phyloP scores from a whole-genome alignment of 2,888 invertebrate species.

The Machimus atricapillus region DNA sequence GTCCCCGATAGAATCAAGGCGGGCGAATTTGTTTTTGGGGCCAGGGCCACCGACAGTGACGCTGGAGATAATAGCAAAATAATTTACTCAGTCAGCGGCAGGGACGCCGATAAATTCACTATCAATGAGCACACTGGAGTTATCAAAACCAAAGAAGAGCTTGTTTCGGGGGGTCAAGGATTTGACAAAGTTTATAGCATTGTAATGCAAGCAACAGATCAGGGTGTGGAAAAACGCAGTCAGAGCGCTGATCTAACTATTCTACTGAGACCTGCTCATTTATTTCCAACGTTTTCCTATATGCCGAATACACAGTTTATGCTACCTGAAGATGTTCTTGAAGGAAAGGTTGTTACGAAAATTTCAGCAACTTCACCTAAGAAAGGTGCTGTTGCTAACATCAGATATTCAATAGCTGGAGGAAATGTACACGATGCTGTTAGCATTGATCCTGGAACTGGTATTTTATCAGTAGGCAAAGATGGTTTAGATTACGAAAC shows the following conservation, averaged over 20 bases:
- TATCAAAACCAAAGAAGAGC: conserved; percentile 77
- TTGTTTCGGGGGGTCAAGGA: conserved; percentile 66
- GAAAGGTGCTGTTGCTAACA: conserved; percentile 71
- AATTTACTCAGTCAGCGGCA: conserved; percentile 77
- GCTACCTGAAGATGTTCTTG: conserved; percentile 79
- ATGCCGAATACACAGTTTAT: conserved; percentile 76
- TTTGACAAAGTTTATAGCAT: conserved; percentile 72
- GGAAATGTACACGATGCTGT: conserved; percentile 91
- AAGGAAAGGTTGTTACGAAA: conserved; percentile 78
- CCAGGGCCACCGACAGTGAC: conserved; percentile 85
- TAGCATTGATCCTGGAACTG: conserved; percentile 77
- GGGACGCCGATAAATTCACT: conserved; percentile 78
- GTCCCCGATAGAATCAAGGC: conserved; percentile 81
- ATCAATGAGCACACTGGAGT: conserved; percentile 86
- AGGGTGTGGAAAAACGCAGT: conserved; percentile 73
- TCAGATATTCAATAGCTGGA: conserved; percentile 88
- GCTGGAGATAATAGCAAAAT: conserved; percentile 82
- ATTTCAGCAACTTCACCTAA: conserved; percentile 83
- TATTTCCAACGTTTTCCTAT: conserved; percentile 81
- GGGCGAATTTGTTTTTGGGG: conserved; percentile 90
- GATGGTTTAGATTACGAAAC: conserved; percentile 87
- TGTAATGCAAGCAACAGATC: conserved; percentile 81
- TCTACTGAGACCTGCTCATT: conserved; percentile 75
- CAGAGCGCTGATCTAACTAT: conserved; percentile 80
- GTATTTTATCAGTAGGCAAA: conserved; percentile 80